phyloP scores from a whole-genome alignment of 2,113 vertebrate species.

The Psophia crepitans region DNA sequence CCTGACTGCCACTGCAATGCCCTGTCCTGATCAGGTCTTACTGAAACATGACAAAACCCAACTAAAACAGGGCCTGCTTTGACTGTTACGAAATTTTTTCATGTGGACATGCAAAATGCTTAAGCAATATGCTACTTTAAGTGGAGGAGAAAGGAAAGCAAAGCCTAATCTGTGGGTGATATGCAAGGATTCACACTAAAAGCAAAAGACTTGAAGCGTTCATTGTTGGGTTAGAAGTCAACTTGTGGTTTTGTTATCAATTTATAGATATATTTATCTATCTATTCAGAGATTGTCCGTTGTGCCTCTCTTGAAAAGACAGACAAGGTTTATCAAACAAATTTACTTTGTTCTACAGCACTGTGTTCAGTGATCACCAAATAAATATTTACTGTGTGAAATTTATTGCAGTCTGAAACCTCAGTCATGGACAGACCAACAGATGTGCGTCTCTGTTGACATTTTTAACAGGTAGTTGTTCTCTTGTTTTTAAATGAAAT shows the following conservation, averaged over 20 bases:
- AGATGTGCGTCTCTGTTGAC: not conserved
- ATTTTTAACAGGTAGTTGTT: not conserved
- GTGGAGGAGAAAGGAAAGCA: not conserved
- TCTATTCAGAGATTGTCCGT: not conserved
- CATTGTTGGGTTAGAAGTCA: not conserved
- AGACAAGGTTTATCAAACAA: not conserved
- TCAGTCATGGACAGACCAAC: not conserved
- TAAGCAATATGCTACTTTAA: not conserved
- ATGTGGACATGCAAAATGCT: not conserved
- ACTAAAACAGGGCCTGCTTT: not conserved
- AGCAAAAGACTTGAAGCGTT: not conserved
- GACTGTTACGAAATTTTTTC: not conserved
- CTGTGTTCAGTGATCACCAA: not conserved
- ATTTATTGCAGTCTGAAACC: not conserved
- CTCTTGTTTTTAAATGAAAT: not conserved
- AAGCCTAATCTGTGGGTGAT: not conserved
- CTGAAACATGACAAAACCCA: not conserved
- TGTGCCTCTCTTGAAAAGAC: not conserved
- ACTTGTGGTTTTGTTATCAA: accelerated
- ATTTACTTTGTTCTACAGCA: not conserved
- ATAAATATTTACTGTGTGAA: not conserved
- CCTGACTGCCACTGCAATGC: not conserved
- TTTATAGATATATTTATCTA: not conserved
- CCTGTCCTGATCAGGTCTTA: not conserved
- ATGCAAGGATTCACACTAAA: not conserved